phyloP scores from a whole-genome alignment of 2,888 invertebrate genomes.

The Netelia virgata region DNA sequence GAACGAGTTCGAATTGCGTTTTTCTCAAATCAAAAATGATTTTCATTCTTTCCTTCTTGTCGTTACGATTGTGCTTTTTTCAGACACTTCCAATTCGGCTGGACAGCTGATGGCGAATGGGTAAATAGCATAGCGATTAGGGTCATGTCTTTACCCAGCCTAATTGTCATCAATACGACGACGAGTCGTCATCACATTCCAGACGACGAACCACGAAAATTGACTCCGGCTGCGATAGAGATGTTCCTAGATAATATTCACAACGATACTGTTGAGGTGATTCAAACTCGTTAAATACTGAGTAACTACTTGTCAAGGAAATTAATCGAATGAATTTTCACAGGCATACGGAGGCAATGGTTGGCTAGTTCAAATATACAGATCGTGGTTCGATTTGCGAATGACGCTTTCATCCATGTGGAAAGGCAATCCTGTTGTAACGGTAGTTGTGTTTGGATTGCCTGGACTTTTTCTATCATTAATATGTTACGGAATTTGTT shows the following conservation, averaged over 20 bases:
- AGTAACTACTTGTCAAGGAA: too few relatives aligned
- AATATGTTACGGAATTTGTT: conserved; percentile 98
- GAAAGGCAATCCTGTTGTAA: conserved; percentile 96
- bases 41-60: neutral
- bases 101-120: conserved; percentile 95
- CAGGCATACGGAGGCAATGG: conserved; percentile 95
- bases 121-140: conserved; percentile 98
- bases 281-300: too few relatives aligned
- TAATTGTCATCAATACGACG: conserved; percentile 96
- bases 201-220: conserved; percentile 92
- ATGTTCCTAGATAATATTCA: conserved; percentile 92
- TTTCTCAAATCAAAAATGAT: too few relatives aligned
- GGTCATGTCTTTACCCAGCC: conserved; percentile 92
- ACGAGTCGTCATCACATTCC: conserved; percentile 97
- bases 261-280: conserved; percentile 92
- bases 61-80: neutral
- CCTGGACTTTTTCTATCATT: conserved; percentile 97
- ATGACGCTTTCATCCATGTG: conserved; percentile 94
- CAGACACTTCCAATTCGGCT: conserved; percentile 95
- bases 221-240: conserved; percentile 92
- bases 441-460: conserved; percentile 96
- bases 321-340: conserved; percentile 72
- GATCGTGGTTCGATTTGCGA: conserved; percentile 94
- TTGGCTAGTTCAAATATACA: conserved; percentile 90
- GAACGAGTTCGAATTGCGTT: too few relatives aligned